phyloP scores from a whole-genome alignment of 2,888 invertebrate species.

The Brachyptera putata region DNA sequence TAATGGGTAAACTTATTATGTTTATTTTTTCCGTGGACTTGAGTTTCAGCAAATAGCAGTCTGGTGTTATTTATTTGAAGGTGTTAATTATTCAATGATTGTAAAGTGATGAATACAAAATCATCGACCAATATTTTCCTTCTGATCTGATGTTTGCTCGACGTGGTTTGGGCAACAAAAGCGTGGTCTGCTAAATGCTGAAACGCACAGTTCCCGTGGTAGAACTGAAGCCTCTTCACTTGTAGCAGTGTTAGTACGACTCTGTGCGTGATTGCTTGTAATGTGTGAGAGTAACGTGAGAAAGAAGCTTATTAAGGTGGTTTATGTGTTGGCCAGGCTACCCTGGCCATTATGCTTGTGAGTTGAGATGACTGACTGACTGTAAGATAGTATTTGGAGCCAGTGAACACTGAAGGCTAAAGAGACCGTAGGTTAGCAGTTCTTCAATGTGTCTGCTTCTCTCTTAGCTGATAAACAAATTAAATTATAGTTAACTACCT shows the following conservation, averaged over 20 bases:
- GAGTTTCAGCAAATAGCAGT: slow-evolving; percentile 30
- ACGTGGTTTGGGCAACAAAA: too few relatives aligned
- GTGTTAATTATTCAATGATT: slow-evolving; percentile 1
- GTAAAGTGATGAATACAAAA: background rate
- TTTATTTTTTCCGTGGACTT: slow-evolving; percentile 31
- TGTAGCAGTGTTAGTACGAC: slow-evolving; percentile 25
- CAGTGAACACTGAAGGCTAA: slow-evolving; percentile 26
- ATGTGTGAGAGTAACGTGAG: background rate
- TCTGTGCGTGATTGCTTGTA: background rate
- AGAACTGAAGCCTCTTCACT: slow-evolving; percentile 31
- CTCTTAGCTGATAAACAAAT: slow-evolving; percentile 30
- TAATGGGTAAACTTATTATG: slow-evolving; percentile 32
- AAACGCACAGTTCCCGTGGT: slow-evolving; percentile 29
- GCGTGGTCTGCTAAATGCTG: slow-evolving; percentile 23
- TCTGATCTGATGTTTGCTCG: slow-evolving; percentile 3
- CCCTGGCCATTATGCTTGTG: too few relatives aligned
- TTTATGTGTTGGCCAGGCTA: too few relatives aligned
- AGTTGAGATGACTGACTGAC: slow-evolving; percentile 11
- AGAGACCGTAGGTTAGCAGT: slow-evolving; percentile 32
- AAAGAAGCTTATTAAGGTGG: too few relatives aligned
- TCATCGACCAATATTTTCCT: slow-evolving; percentile 21
- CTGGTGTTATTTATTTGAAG: slow-evolving; percentile 19
- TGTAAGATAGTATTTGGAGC: slow-evolving; percentile 23
- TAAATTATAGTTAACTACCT: slow-evolving; percentile 30
- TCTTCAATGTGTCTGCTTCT: slow-evolving; percentile 33